Conservation (phyloP, 2,888 invertebrate genomes). For the Sicus ferrugineus region DNA sequence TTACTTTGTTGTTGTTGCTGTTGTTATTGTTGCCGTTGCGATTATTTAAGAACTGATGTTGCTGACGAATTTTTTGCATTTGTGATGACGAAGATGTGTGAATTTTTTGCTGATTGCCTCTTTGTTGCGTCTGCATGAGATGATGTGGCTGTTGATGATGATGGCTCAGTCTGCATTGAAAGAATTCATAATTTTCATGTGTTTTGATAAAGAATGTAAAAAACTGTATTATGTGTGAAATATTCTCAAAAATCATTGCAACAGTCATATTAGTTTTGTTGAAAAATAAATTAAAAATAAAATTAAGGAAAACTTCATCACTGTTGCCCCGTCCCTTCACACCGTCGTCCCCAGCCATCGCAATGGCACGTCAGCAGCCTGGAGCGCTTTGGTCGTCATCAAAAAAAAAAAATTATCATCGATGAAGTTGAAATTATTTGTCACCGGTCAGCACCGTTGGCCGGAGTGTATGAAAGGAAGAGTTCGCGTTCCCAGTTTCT, state of each 20-base stretch:
- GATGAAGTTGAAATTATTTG: slow-evolving; percentile 19
- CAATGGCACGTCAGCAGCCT: no score
- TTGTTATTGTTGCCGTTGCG: slow-evolving; percentile 28
- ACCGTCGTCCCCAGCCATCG: no score
- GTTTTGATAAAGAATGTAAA: no score
- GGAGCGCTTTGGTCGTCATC: no score
- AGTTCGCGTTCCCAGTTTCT: no score
- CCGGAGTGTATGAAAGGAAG: background rate
- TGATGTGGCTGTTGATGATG: slow-evolving; percentile 32
- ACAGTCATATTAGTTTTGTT: no score
- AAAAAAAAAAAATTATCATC: no score
- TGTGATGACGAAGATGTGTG: slow-evolving; percentile 27
- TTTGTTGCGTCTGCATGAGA: slow-evolving; percentile 25
- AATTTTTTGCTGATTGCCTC: slow-evolving; percentile 21
- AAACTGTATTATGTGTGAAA: no score
- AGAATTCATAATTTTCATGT: background rate
- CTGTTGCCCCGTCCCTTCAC: no score
- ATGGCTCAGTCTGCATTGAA: slow-evolving; percentile 16
- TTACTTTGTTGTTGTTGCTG: slow-evolving; percentile 26
- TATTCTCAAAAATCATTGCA: no score
- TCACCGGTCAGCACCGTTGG: background rate
- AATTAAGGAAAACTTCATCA: no score
- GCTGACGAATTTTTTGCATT: slow-evolving; percentile 38
- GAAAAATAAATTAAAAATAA: no score
- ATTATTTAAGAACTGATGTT: slow-evolving; percentile 38